Percentiles rank a stretch among this genome's conserved stretches.
These are phyloP conservation scores for Danio aesculapii DNA, from an alignment of 2,797 vertebrate genomes.

Conservation along the genomic window DNA sequence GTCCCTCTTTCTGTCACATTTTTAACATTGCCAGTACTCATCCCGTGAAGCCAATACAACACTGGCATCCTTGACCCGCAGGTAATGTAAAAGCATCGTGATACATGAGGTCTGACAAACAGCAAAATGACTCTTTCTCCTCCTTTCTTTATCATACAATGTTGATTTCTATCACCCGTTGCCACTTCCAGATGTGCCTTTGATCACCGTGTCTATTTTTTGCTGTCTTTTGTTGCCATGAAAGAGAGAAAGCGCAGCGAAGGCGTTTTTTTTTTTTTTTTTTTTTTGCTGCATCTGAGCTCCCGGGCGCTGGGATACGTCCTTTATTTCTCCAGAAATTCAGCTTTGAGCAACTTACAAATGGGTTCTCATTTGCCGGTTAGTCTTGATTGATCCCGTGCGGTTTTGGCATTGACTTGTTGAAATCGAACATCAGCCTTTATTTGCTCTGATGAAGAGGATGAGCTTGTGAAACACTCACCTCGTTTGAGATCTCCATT, in stretches of 20 bases:
- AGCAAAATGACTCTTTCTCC: slow-evolving; percentile 57
- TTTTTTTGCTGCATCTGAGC: slow-evolving; percentile 55
- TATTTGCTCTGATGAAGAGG: slow-evolving; percentile 62
- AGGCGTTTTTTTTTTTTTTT: slow-evolving; percentile 44
- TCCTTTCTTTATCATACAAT: slow-evolving; percentile 58
- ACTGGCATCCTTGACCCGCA: slow-evolving; percentile 67
- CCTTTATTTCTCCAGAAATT: slow-evolving; percentile 48
- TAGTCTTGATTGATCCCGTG: slow-evolving; percentile 58
- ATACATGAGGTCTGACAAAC: slow-evolving; percentile 65
- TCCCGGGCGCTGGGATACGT: slow-evolving; percentile 21
- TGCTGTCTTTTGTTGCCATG: slow-evolving; percentile 72
- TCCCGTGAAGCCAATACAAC: slow-evolving; percentile 63
- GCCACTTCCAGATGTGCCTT: slow-evolving; percentile 74
- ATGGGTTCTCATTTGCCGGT: slow-evolving; percentile 64
- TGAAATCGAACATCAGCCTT: slow-evolving; percentile 61
- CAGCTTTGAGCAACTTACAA: slow-evolving; percentile 60
- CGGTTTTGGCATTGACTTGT: slow-evolving; percentile 48
- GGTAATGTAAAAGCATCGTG: slow-evolving; percentile 74
- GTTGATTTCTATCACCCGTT: slow-evolving; percentile 73
- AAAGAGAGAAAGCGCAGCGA: slow-evolving; percentile 69
- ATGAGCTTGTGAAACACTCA: slow-evolving; percentile 58
- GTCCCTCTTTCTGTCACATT: slow-evolving; percentile 55
- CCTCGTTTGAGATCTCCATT: slow-evolving; percentile 69
- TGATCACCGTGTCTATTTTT: slow-evolving; percentile 78
- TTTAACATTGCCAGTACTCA: slow-evolving; percentile 72